Conservation (phyloP, 1,140 invertebrate species). For the Uloborus diversus region DNA sequence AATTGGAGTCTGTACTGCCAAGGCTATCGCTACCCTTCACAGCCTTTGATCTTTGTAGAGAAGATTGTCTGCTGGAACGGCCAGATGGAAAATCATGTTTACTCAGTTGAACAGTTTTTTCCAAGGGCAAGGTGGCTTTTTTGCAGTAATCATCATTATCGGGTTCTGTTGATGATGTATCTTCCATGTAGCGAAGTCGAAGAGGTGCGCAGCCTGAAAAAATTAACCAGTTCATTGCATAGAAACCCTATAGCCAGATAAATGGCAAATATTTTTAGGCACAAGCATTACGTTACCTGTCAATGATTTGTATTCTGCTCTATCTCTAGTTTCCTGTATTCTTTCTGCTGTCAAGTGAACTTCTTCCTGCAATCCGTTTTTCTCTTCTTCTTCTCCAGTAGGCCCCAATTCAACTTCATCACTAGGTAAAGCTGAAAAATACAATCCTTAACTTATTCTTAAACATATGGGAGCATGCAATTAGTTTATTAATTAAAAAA, state of each 20-base stretch:
- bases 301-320: constrained; percentile 6
- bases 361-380: constrained; percentile 12
- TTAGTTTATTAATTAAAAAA: too few species aligned
- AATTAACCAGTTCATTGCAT: neutral
- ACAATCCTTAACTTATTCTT: too few species aligned
- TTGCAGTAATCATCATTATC: constrained; percentile 25
- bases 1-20: constrained; percentile 28
- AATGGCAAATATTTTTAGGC: neutral
- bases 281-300: constrained; percentile 18
- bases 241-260: neutral
- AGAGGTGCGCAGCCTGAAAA: constrained; percentile 7
- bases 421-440: too few species aligned
- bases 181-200: constrained; percentile 23
- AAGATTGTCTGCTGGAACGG: constrained; percentile 14
- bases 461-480: too few species aligned
- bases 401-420: too few species aligned
- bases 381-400: too few species aligned
- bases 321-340: neutral
- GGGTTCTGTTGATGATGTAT: constrained; percentile 23
- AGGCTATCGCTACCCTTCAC: constrained; percentile 43
- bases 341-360: neutral
- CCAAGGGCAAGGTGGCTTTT: constrained; percentile 16
- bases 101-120: neutral
- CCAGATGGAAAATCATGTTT: neutral
- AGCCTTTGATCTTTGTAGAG: constrained; percentile 31